A percentile compares a stretch with the other conserved stretches of the same genome.
These are phyloP conservation scores for Philereme transversata DNA, from an alignment of 2,888 invertebrate species.

Conservation along the genomic window DNA sequence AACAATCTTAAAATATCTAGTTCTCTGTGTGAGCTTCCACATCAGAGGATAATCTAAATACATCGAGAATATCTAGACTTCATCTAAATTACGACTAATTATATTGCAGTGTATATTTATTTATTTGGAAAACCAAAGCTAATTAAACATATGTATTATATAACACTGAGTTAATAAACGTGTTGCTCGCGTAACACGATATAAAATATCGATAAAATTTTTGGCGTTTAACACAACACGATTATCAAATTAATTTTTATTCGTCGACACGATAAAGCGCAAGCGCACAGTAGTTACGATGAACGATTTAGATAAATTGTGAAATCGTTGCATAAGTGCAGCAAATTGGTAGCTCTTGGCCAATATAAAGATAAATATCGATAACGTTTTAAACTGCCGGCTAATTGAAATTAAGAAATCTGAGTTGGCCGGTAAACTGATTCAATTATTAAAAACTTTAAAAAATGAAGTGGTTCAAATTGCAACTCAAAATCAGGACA, in stretches of 20 bases:
- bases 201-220: slow-evolving; percentile 9
- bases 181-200: neutral
- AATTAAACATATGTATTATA: too few species aligned
- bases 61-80: too few species aligned
- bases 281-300: slow-evolving; percentile 12
- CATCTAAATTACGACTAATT: too few species aligned
- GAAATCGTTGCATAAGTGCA: slow-evolving; percentile 16
- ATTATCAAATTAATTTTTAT: neutral
- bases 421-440: neutral
- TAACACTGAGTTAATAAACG: neutral
- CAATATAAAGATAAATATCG: slow-evolving; percentile 3
- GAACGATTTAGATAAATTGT: slow-evolving; percentile 24
- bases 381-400: neutral
- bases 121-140: too few species aligned
- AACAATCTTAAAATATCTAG: too few species aligned
- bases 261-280: neutral
- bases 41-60: too few species aligned
- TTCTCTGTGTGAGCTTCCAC: too few species aligned
- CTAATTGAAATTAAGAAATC: neutral
- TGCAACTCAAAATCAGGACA: too few species aligned
- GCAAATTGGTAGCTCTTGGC: slow-evolving; percentile 20
- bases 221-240: neutral
- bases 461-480: too few species aligned
- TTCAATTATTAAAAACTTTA: too few species aligned
- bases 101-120: too few species aligned